Evolutionary conservation across 2,888 invertebrate species (phyloP).

Genomic region (Hermaeophaga mercurialis): DNA sequence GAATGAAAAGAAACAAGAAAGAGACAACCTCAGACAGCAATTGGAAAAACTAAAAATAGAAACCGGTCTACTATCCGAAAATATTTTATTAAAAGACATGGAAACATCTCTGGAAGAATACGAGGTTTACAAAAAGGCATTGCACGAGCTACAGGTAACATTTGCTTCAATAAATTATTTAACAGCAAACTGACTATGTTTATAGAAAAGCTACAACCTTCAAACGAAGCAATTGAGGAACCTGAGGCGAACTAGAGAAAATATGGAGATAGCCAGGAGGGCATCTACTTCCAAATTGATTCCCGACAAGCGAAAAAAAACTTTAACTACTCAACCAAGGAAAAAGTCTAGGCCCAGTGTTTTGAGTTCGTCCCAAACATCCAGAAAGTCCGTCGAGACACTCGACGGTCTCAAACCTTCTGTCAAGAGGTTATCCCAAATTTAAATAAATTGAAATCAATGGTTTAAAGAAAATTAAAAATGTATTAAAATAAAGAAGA

Average conservation of each 20-base stretch:
- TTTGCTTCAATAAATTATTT: neutral
- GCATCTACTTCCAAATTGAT: neutral
- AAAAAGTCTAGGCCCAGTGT: neutral
- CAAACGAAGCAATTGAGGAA: slow-evolving; percentile 1
- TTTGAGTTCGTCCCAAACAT: neutral
- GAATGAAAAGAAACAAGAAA: slow-evolving; percentile 52
- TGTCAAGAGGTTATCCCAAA: neutral
- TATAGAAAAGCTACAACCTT: neutral
- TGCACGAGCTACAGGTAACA: neutral
- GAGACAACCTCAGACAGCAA: slow-evolving; percentile 56
- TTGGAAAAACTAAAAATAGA: slow-evolving; percentile 56
- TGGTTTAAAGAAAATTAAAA: too few species aligned
- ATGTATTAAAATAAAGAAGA: too few species aligned
- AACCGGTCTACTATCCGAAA: slow-evolving; percentile 61
- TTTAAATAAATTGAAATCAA: too few species aligned
- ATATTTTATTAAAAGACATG: slow-evolving; percentile 59
- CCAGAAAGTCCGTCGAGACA: neutral
- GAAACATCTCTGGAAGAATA: slow-evolving; percentile 51
- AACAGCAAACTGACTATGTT: neutral
- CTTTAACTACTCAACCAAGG: neutral
- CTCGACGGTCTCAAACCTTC: neutral
- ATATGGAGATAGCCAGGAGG: neutral
- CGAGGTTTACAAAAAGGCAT: neutral
- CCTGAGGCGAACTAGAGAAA: neutral
- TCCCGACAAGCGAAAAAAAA: neutral